These are phyloP conservation scores for Protophormia terraenovae DNA, from an alignment of 2,888 invertebrate genomes.

Conservation along the genomic window DNA sequence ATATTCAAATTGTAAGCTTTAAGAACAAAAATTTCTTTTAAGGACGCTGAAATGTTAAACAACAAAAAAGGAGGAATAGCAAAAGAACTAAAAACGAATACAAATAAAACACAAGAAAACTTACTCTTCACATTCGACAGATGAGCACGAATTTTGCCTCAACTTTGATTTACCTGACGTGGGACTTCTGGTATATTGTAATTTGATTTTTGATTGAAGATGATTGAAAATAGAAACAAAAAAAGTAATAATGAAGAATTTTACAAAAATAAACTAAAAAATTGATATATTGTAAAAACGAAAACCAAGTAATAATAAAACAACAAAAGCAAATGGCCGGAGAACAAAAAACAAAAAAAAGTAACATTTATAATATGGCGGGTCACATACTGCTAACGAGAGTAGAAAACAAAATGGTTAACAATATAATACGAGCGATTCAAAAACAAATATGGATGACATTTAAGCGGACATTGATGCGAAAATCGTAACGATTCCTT, in stretches of 20 bases:
- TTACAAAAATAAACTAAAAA: constrained; percentile 71
- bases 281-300: not conserved
- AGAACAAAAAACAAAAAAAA: constrained; percentile 45
- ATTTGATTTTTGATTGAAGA: constrained; percentile 53
- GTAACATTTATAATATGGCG: no score
- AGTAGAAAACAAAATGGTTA: not conserved
- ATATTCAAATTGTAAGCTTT: not conserved
- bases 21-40: not conserved
- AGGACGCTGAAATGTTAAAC: not conserved
- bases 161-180: constrained; percentile 78
- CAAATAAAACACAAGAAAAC: constrained; percentile 69
- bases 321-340: constrained; percentile 43
- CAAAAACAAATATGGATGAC: not conserved
- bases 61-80: not conserved
- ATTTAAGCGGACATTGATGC: not conserved
- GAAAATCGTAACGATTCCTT: not conserved
- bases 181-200: constrained; percentile 76
- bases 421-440: not conserved
- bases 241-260: constrained; percentile 63
- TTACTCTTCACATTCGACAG: constrained; percentile 80
- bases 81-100: constrained; percentile 1
- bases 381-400: not conserved
- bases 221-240: constrained; percentile 65
- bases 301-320: not conserved
- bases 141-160: constrained; percentile 78